Base-by-base conservation (phyloP, 1,140 invertebrate species). In the Pseudomyrmex dendroicus region DNA sequence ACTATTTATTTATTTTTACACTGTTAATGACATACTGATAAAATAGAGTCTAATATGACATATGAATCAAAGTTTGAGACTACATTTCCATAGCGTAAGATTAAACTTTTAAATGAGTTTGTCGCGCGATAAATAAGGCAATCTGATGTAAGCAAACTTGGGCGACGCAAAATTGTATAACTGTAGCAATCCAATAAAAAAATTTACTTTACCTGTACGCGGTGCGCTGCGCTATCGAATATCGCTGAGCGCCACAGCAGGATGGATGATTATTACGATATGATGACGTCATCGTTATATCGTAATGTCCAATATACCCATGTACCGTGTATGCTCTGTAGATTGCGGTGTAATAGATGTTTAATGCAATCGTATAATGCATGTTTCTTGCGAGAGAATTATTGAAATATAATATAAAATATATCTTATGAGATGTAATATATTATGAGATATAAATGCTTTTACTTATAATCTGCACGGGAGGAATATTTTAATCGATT, bases 251-350 rank as follows among this genome's bases (percentile, higher is more conserved):
- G 12, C 46, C 22, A 35, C 20, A 35, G 5, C 35, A 35, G 20
- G 22, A 80, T 44, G 76, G 54, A 59, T 78, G 66, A 70, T 70
- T 80, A 80, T 80, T 70, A 72, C 66, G 66, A 80, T 80, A 80
- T 72, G 56, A 80, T 80, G 76, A 80, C 48, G 66, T 59, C 20
- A 78, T 70, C 76, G 54, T 80, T 80, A 70, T 68, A 59, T 15
- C 66, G 48, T 72, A 70, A 80, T 20, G 76, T 17, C n/a, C 25
- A 20, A 7, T 76, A 35, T 35, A 35, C 10, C 7, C 44, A 17
- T 7, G 7, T 59, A 59, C 20, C 22, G 46, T 52, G 35, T 50
- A 25, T 25, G 17, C 7, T 35, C 20, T 17, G 44, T 44, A 59
- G 20, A 78, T 70, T 70, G 44, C 54, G 22, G 48, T 12, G 17